Evolutionary conservation across 2,797 vertebrate genomes (phyloP).

Genomic region (Luscinia luscinia): DNA sequence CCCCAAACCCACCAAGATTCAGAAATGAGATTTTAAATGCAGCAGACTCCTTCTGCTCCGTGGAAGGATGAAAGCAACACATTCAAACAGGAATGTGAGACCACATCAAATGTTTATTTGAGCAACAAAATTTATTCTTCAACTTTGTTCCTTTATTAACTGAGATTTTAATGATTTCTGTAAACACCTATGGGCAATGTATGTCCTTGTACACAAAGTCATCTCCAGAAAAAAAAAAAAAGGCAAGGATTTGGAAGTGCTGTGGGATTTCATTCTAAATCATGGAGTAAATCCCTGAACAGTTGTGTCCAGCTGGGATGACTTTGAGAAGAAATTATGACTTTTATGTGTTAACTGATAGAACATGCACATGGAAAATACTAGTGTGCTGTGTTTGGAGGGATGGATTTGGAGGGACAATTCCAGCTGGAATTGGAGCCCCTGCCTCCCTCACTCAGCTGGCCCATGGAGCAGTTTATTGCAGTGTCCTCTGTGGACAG

Average conservation of each 20-base stretch:
- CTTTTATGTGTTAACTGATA: neutral
- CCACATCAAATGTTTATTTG: neutral
- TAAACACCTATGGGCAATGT: neutral
- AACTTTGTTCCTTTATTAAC: neutral
- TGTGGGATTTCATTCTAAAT: neutral
- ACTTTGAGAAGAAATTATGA: neutral
- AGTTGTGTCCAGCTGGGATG: slow-evolving; percentile 46
- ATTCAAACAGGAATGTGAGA: neutral
- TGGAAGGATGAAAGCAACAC: neutral
- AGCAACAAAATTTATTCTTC: neutral
- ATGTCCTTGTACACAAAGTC: neutral
- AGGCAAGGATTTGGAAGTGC: neutral
- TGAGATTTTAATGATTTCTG: neutral
- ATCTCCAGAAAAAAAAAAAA: neutral
- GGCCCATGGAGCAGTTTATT: accelerated
- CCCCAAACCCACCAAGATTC: neutral
- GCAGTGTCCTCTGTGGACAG: neutral
- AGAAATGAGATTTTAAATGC: neutral
- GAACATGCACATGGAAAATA: neutral
- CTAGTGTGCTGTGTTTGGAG: neutral
- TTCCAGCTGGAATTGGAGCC: neutral
- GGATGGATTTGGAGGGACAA: neutral
- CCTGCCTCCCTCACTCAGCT: neutral
- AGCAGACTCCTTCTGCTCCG: neutral
- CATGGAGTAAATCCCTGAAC: slow-evolving; percentile 23